phyloP scores from a whole-genome alignment of 53 echinoderm and acorn worm species.

The Holothuria leucospilota region DNA sequence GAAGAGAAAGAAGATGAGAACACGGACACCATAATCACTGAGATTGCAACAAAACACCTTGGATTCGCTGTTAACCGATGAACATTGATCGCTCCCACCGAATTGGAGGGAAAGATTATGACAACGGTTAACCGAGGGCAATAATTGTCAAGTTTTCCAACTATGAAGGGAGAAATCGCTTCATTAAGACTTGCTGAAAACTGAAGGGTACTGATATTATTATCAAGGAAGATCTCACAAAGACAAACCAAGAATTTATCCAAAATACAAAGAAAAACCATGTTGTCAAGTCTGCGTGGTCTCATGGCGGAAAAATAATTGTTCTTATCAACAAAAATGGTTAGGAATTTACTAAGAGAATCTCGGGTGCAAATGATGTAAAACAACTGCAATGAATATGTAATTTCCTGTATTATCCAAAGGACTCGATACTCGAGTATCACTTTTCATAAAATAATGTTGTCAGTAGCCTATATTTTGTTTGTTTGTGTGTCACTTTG shows the following conservation, averaged over 20 bases:
- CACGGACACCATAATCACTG: not conserved
- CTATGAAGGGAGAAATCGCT: not conserved
- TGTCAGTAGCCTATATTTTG: too few species aligned
- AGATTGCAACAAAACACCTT: not conserved
- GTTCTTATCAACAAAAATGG: constrained; percentile 3
- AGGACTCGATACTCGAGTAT: too few species aligned
- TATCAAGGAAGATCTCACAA: not conserved
- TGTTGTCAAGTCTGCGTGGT: too few species aligned
- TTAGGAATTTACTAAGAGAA: not conserved
- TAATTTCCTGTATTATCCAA: too few species aligned
- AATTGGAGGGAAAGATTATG: not conserved
- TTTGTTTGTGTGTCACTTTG: too few species aligned
- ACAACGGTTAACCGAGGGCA: not conserved
- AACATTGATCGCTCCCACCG: not conserved
- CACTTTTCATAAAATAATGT: too few species aligned
- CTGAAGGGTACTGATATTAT: not conserved
- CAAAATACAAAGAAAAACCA: not conserved
- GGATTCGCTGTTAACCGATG: not conserved
- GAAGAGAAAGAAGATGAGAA: not conserved
- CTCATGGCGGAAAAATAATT: not conserved
- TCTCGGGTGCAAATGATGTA: not conserved
- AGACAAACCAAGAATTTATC: not conserved
- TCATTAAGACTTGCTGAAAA: not conserved
- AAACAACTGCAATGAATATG: not conserved
- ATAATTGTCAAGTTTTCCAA: not conserved